phyloP scores from a whole-genome alignment of 2,888 invertebrate genomes.

The Mylabris sibirica region DNA sequence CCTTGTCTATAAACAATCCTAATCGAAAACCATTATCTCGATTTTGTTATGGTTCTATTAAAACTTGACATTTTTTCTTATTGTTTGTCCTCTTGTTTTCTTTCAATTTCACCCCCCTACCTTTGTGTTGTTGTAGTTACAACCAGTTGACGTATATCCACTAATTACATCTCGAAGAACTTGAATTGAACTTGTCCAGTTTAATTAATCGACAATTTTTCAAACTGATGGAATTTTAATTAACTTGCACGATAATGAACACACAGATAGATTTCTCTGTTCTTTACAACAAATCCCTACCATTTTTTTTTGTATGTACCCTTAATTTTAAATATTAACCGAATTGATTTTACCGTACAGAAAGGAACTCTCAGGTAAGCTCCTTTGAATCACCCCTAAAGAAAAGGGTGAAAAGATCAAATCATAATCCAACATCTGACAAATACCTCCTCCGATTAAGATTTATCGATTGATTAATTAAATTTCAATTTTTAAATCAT shows the following conservation, averaged over 20 bases:
- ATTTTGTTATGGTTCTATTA: slow-evolving; percentile 3
- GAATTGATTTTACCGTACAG: not conserved
- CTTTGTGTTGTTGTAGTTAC: too few species aligned
- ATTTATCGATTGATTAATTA: not conserved
- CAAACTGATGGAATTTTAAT: not conserved
- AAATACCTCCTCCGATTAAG: not conserved
- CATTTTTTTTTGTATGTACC: not conserved
- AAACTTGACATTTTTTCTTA: not conserved
- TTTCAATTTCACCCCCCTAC: not conserved
- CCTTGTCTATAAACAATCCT: slow-evolving; percentile 13
- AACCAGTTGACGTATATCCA: not conserved
- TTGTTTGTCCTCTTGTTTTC: not conserved
- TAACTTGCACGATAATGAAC: slow-evolving; percentile 7
- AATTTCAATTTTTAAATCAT: not conserved
- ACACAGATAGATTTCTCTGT: not conserved
- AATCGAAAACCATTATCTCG: slow-evolving; percentile 10
- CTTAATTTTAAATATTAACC: not conserved
- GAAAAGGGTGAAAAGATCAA: slow-evolving; percentile 21
- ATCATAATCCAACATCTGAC: slow-evolving; percentile 22
- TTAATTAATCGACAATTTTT: slow-evolving; percentile 10
- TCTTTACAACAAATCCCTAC: not conserved
- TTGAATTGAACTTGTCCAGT: slow-evolving; percentile 4
- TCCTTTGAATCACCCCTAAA: slow-evolving; percentile 11
- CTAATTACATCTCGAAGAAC: slow-evolving; percentile 1
- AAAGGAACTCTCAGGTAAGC: not conserved